These are phyloP conservation scores for Hypotaenidia philippensis DNA, from an alignment of 2,797 vertebrate genomes.

Conservation along the genomic window DNA sequence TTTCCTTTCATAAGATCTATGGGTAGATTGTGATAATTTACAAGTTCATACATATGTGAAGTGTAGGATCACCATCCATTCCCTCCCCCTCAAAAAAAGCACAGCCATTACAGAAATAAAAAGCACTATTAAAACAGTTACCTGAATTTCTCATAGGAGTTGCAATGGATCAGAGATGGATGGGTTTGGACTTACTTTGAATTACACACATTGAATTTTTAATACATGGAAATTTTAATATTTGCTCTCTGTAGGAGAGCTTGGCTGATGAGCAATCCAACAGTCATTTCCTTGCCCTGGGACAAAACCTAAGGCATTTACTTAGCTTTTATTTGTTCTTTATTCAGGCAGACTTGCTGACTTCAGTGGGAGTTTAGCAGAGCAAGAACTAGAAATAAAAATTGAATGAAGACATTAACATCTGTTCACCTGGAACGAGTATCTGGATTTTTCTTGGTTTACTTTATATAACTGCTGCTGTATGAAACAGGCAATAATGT, in stretches of 20 bases:
- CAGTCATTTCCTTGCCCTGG: background rate
- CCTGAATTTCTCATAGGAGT: background rate
- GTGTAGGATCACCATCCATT: accelerated
- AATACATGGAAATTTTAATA: slow-evolving; percentile 8
- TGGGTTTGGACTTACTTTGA: background rate
- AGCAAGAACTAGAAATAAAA: slow-evolving; percentile 36
- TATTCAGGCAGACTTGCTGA: slow-evolving; percentile 43
- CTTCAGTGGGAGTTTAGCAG: slow-evolving; percentile 29
- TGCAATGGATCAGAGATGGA: background rate
- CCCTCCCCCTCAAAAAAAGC: background rate
- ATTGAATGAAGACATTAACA: slow-evolving; percentile 34
- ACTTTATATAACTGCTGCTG: background rate
- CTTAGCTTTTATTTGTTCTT: slow-evolving; percentile 38
- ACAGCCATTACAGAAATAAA: background rate
- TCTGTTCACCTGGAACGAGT: slow-evolving; percentile 44
- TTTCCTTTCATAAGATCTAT: background rate
- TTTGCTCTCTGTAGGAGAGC: background rate
- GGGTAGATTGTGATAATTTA: background rate
- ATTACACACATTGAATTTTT: background rate
- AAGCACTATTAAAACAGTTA: background rate
- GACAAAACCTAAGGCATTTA: slow-evolving; percentile 38
- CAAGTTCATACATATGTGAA: background rate
- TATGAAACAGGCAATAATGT: background rate
- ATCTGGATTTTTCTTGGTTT: background rate
- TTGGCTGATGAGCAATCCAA: slow-evolving; percentile 13